These are phyloP conservation scores for Fukomys damarensis DNA, from an alignment of 2,113 vertebrate genomes.

Conservation along the genomic window DNA sequence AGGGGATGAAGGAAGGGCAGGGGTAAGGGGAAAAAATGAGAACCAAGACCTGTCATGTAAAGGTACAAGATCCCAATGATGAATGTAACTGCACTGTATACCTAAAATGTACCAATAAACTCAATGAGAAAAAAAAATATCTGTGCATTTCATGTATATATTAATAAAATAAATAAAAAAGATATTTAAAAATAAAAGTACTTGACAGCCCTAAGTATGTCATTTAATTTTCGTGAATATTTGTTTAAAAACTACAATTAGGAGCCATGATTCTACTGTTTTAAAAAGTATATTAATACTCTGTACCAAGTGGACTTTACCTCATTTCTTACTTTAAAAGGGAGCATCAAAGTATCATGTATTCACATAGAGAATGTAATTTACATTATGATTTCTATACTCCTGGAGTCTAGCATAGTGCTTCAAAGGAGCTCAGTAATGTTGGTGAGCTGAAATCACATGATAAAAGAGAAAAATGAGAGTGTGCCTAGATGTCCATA, in stretches of 20 bases:
- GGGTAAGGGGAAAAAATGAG: too few species aligned
- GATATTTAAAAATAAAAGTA: background rate
- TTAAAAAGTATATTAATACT: background rate
- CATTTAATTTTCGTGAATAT: background rate
- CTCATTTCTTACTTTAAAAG: background rate
- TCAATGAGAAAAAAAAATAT: too few species aligned
- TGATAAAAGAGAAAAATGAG: background rate
- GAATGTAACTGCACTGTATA: too few species aligned
- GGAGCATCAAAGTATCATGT: background rate
- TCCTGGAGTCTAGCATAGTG: background rate
- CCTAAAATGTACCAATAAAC: too few species aligned
- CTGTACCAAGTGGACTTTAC: background rate
- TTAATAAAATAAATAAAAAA: too few species aligned
- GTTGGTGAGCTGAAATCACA: background rate
- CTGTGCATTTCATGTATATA: background rate
- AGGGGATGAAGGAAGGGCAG: too few species aligned
- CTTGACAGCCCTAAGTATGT: background rate
- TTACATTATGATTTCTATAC: background rate
- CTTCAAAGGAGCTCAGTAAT: background rate
- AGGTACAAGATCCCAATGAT: too few species aligned
- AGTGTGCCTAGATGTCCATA: background rate
- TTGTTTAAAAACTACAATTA: background rate
- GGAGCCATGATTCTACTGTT: background rate
- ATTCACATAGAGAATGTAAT: background rate
- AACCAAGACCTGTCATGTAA: too few species aligned